These are phyloP conservation scores for Conus betulinus DNA, from an alignment of 1,140 invertebrate species.

Conservation along the genomic window DNA sequence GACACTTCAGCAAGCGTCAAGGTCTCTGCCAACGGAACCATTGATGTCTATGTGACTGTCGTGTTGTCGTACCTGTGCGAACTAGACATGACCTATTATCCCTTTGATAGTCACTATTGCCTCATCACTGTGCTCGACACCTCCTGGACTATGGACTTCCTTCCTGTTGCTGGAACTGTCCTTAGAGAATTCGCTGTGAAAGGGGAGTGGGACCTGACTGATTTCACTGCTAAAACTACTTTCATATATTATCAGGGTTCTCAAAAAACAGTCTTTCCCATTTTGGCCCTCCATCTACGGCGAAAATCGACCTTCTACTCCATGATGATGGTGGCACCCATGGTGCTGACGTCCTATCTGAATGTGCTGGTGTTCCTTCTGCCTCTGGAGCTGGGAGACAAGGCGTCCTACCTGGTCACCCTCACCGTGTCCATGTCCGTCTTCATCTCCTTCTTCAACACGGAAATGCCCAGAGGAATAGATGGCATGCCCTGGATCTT, in stretches of 20 bases:
- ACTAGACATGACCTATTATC: not conserved
- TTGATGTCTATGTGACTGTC: not conserved
- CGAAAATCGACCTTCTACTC: constrained; percentile 92
- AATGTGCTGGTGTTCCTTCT: no score
- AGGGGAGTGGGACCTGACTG: not conserved
- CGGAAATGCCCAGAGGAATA: not conserved
- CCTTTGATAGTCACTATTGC: not conserved
- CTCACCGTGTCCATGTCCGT: no score
- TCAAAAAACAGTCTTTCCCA: not conserved
- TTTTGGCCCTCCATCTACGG: constrained; percentile 83
- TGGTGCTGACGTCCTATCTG: no score
- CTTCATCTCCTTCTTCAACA: no score
- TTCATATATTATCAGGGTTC: not conserved
- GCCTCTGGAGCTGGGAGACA: no score
- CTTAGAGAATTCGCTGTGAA: not conserved
- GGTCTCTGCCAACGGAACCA: not conserved
- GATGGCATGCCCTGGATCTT: not conserved
- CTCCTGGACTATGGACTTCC: no score
- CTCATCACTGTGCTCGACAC: not conserved
- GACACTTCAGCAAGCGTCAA: not conserved
- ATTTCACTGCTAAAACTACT: not conserved
- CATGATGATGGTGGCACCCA: constrained; percentile 79
- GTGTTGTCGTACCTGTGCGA: not conserved
- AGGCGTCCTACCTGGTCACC: no score
- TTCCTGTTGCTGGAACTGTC: not conserved